phyloP scores from a whole-genome alignment of 2,888 invertebrate species.

The Diaphora mendica region DNA sequence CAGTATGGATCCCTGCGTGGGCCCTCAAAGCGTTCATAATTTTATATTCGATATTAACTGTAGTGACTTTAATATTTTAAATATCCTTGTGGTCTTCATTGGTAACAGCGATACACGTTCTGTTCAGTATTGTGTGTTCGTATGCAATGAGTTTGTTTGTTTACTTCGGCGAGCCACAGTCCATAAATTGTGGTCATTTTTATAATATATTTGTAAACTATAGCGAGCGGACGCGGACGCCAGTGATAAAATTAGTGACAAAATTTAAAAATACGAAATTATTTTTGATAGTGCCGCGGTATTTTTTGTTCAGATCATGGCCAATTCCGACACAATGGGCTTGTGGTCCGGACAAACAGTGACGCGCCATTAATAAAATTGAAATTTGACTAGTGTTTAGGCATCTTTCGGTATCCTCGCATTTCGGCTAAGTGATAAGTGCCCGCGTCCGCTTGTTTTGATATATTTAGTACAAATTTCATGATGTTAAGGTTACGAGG shows the following conservation, averaged over 20 bases:
- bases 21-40: constrained; percentile 67
- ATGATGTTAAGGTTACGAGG: constrained; percentile 86
- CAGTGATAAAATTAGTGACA: constrained; percentile 84
- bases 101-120: constrained; percentile 83
- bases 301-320: constrained; percentile 52
- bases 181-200: constrained; percentile 72
- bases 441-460: constrained; percentile 83
- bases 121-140: constrained; percentile 66
- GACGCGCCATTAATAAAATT: constrained; percentile 59
- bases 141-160: constrained; percentile 68
- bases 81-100: constrained; percentile 86
- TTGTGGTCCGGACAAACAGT: constrained; percentile 50
- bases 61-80: constrained; percentile 73
- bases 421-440: constrained; percentile 85
- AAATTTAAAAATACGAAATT: constrained; percentile 81
- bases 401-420: constrained; percentile 86
- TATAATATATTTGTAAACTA: constrained; percentile 84
- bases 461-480: constrained; percentile 87
- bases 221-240: constrained; percentile 82
- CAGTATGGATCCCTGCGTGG: constrained; percentile 29
- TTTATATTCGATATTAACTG: constrained; percentile 72
- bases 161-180: constrained; percentile 73
- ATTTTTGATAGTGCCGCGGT: constrained; percentile 70
- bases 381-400: constrained; percentile 83
- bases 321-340: constrained; percentile 47